A percentile compares a stretch with the other conserved stretches of the same genome.
Evolutionary conservation across 92 coral and sea anemone genomes (phyloP).

Genomic region (Bergia sp.): DNA sequence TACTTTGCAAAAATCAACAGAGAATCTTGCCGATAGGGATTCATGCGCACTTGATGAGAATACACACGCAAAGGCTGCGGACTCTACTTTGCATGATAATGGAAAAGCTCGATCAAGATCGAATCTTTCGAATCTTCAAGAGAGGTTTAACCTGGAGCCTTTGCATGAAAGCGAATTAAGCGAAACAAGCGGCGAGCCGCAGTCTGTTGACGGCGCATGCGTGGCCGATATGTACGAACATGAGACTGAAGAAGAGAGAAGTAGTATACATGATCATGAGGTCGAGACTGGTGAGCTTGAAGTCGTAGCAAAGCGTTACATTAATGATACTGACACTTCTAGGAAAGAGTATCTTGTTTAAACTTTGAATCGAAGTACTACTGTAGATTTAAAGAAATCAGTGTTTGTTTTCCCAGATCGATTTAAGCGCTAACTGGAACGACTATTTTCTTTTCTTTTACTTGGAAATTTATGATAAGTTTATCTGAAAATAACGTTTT

Average conservation of each 20-base stretch:
- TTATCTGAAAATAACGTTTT: no score
- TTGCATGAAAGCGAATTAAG: background rate
- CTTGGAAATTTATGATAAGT: no score
- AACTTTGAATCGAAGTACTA: no score
- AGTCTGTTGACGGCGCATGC: slow-evolving; percentile 4
- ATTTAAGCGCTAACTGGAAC: no score
- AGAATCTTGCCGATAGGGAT: background rate
- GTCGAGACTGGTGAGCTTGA: background rate
- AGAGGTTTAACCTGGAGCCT: slow-evolving; percentile 9
- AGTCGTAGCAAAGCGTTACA: background rate
- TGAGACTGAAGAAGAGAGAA: slow-evolving; percentile 18
- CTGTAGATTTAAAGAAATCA: no score
- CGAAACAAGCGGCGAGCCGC: background rate
- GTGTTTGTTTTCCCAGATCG: background rate
- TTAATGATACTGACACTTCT: background rate
- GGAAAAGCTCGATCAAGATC: slow-evolving; percentile 4
- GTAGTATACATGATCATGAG: background rate
- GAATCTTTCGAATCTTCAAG: slow-evolving; percentile 8
- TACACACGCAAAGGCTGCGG: background rate
- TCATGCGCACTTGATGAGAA: background rate
- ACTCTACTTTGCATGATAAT: background rate
- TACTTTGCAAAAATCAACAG: background rate
- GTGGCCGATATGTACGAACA: slow-evolving; percentile 2
- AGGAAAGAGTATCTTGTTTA: background rate
- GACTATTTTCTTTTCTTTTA: no score